Percentiles rank a stretch among this genome's conserved stretches.
Evolutionary conservation across 2,888 invertebrate species (phyloP).

Genomic region (Sisyra terminalis): DNA sequence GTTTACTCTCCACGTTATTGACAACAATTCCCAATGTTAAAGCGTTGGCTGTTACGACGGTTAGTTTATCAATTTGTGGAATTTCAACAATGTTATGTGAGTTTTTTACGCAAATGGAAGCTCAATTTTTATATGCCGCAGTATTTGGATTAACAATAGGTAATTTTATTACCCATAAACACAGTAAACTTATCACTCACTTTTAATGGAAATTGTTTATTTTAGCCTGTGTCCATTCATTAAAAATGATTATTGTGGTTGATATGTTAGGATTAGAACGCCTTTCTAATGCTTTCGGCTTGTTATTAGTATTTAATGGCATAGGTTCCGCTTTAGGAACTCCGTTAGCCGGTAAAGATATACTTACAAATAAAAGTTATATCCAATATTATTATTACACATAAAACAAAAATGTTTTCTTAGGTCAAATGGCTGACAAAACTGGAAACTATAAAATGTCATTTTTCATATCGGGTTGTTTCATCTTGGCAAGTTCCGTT

Average conservation of each 20-base stretch:
- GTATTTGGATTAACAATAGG: constrained; percentile 14
- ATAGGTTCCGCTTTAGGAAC: constrained; percentile 69
- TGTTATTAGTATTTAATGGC: constrained; percentile 83
- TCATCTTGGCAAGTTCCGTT: too few relatives aligned
- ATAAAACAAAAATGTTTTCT: too few relatives aligned
- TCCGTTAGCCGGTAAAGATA: constrained; percentile 21
- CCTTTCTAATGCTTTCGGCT: constrained; percentile 84
- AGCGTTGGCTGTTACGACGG: constrained; percentile 46
- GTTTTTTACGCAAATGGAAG: constrained; percentile 27
- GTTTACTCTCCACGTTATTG: constrained; percentile 48
- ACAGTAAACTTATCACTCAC: not conserved
- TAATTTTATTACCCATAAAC: not conserved
- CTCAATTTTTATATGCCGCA: constrained; percentile 24
- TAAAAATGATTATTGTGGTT: constrained; percentile 67
- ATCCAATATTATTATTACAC: too few relatives aligned
- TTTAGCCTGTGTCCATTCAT: constrained; percentile 57
- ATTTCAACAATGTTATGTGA: constrained; percentile 38
- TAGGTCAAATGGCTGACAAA: too few relatives aligned
- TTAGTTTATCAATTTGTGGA: constrained; percentile 46
- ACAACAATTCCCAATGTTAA: constrained; percentile 39
- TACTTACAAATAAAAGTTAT: too few relatives aligned
- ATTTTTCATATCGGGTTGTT: too few relatives aligned
- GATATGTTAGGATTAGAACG: constrained; percentile 83
- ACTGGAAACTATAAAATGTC: too few relatives aligned
- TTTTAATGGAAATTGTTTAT: constrained; percentile 11